These are phyloP conservation scores for Cichlasoma orientale DNA, from an alignment of 2,797 vertebrate genomes.

Conservation along the genomic window DNA sequence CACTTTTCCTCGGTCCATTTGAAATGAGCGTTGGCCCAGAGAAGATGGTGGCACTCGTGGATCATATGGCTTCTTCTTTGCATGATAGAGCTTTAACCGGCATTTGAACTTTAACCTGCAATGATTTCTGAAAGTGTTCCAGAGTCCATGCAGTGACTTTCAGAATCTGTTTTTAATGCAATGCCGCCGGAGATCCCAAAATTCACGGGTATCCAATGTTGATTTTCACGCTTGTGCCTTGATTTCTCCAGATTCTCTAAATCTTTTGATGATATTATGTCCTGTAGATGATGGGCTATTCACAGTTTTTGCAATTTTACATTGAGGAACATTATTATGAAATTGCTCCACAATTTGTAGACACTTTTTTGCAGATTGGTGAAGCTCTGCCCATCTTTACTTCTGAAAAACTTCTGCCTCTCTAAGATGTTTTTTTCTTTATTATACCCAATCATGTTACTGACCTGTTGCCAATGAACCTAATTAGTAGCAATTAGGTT, in stretches of 20 bases:
- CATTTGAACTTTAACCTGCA: background rate
- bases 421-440: background rate
- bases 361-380: background rate
- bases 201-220: background rate
- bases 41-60: background rate
- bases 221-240: background rate
- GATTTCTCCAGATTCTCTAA: background rate
- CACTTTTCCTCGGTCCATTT: background rate
- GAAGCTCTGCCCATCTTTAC: background rate
- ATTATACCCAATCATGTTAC: background rate
- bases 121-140: background rate
- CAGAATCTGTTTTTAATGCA: background rate
- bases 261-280: background rate
- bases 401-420: background rate
- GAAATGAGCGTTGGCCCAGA: background rate
- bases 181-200: background rate
- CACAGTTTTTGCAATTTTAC: background rate
- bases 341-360: background rate
- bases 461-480: background rate
- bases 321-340: background rate
- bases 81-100: background rate
- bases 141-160: background rate
- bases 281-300: background rate
- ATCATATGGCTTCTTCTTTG: background rate
- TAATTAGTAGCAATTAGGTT: background rate